These are phyloP conservation scores for Nothoprocta pentlandii DNA, from an alignment of 2,113 vertebrate genomes.

Conservation along the genomic window DNA sequence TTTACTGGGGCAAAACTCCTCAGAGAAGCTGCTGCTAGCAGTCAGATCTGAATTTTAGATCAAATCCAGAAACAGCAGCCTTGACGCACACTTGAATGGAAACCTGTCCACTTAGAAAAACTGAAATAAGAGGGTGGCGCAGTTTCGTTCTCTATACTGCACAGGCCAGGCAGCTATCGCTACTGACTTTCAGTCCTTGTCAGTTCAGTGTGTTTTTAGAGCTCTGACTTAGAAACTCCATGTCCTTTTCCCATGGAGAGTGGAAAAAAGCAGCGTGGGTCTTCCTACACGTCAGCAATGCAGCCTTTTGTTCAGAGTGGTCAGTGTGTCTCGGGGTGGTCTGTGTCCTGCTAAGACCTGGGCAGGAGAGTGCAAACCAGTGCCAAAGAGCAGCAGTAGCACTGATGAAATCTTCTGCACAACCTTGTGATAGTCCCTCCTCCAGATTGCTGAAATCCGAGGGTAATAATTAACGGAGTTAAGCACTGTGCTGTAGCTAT, in stretches of 20 bases:
- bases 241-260: not conserved
- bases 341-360: fast-evolving
- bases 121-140: not conserved
- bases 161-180: not conserved
- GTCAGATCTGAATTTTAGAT: not conserved
- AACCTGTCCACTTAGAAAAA: not conserved
- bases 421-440: constrained; percentile 45
- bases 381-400: not conserved
- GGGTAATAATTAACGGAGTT: constrained; percentile 52
- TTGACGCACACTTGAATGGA: fast-evolving
- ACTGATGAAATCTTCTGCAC: not conserved
- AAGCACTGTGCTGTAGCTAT: not conserved
- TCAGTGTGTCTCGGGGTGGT: fast-evolving
- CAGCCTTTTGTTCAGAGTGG: fast-evolving
- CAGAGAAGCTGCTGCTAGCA: not conserved
- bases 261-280: fast-evolving
- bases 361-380: not conserved
- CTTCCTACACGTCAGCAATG: not conserved
- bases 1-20: not conserved
- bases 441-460: constrained; percentile 44
- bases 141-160: not conserved
- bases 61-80: not conserved
- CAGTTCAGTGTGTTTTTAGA: not conserved
- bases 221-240: fast-evolving
- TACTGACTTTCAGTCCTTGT: not conserved